Evolutionary conservation across 2,113 vertebrate species (phyloP), one percentile per base, ranked within the genome.

Genomic region (Campylomormyrus tamandua): DNA sequence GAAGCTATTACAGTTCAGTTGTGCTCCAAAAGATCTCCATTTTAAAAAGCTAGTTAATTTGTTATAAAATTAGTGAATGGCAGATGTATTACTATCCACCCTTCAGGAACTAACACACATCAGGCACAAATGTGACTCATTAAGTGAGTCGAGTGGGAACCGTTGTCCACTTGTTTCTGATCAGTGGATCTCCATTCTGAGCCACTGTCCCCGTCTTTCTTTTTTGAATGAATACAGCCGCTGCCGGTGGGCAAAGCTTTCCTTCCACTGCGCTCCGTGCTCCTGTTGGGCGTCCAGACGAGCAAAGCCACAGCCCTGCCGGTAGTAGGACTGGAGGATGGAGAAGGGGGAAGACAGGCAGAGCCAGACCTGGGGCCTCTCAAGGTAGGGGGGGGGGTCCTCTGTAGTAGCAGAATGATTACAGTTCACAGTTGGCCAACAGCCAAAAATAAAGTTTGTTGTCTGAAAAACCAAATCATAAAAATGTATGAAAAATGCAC

Each of bases 171-270:
- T 35, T 35, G 11, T 74, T 74, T 13, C 66, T 74, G 66, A 35
- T 74, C 42, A 83, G 42, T 83, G 39, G 35, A 8, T 91, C 19
- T 58, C 8, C 31, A 5, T 21, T 24, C 88, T 50, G 66, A 87
- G 17, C 53, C 19, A 48, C 5, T 9, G 42, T 87, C 39, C 19
- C 42, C 6, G 45, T 84, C 66, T 15, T 27, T 77, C 49, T 53
- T n/a, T 21, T 88, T 10, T 70, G 1, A 90, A 89, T 89, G 31
- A n/a, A 92, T n/a, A 46, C 88, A 99, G 98, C 95, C 97, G 1
- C 92, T 96, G 93, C 92, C 92, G 2, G 0, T 98, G 15, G 98
- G 98, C 70, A 95, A 94, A 48, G 97, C 97, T 7, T 90, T 90
- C 0, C 93, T 98, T 39, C 92, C 95, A 39, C 93, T 99, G n/a